Base-by-base conservation (phyloP, 2,797 vertebrate genomes). In the Taeniopygia guttata region DNA sequence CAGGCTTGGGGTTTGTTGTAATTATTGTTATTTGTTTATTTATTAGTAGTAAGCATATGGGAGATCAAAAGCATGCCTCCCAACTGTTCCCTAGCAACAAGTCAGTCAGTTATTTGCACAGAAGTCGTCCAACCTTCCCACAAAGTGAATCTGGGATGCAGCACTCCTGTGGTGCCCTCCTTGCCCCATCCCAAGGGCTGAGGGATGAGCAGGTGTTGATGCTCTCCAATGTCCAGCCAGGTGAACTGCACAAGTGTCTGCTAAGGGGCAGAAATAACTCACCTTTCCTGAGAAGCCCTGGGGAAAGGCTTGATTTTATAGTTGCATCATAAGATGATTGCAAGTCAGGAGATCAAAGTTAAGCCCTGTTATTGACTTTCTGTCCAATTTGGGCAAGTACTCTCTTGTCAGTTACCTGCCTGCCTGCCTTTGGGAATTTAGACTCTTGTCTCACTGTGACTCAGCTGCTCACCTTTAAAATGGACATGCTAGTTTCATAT, bases 11-110 rank as follows among this genome's bases (percentile, higher is more conserved):
- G 97, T 97, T 97, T 92, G 92, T 97, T 96, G 96, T 97, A 97
- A 98, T 98, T 97, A 98, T 97, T 97, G 97, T 95, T 97, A 97
- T 97, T 97, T 98, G 97, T 97, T 97, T 98, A 97, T 97, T 98
- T 98, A 97, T 97, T 97, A 96, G 94, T 97, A 92, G 95, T 96
- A 95, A 97, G 84, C 95, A 87, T 95, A 94, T 97, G 96, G 93
- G 95, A 97, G 95, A 97, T 97, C 97, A 97, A 96, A 95, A 96
- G 96, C 96, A 95, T 97, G 92, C 94, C 85, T 97, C 93, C 89
- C 94, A 93, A 91, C 67, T 32, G 96, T 97, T 95, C 95, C 97
- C 94, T 97, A 97, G 97, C 97, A 98, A 98, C 97, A 77, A 92
- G 93, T 95, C 96, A 62, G 69, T 64, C 88, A 87, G 88, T 93